Conservation (phyloP, 2,797 vertebrate species). For the Gymnothorax reevesii region DNA sequence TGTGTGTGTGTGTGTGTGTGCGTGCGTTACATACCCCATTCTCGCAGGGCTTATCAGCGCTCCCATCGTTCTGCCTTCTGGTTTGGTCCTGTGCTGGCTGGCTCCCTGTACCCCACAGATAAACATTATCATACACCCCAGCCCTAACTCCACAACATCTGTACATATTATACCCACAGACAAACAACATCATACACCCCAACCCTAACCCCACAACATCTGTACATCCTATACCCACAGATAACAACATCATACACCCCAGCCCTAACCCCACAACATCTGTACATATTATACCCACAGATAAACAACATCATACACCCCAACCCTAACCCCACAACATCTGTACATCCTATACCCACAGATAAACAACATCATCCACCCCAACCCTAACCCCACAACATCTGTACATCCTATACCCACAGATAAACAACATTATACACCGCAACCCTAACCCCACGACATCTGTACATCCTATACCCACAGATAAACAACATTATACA, state of each 20-base stretch:
- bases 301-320: background rate
- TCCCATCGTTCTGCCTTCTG: constrained; percentile 65
- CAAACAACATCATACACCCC: background rate
- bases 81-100: constrained; percentile 78
- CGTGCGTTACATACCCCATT: constrained; percentile 68
- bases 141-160: background rate
- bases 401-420: too few relatives aligned
- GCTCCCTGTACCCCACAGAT: constrained; percentile 61
- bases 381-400: background rate
- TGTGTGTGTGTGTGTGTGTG: background rate
- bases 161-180: background rate
- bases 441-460: background rate
- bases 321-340: background rate
- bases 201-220: background rate
- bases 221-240: too few relatives aligned
- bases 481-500: too few relatives aligned
- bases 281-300: too few relatives aligned
- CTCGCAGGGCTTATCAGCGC: constrained; percentile 74
- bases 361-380: background rate
- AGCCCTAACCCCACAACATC: background rate
- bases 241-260: background rate
- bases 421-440: background rate
- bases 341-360: too few relatives aligned
- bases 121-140: too few relatives aligned
- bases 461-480: too few relatives aligned